These are phyloP conservation scores for Protonemura montana DNA, from an alignment of 2,888 invertebrate genomes.

Conservation along the genomic window DNA sequence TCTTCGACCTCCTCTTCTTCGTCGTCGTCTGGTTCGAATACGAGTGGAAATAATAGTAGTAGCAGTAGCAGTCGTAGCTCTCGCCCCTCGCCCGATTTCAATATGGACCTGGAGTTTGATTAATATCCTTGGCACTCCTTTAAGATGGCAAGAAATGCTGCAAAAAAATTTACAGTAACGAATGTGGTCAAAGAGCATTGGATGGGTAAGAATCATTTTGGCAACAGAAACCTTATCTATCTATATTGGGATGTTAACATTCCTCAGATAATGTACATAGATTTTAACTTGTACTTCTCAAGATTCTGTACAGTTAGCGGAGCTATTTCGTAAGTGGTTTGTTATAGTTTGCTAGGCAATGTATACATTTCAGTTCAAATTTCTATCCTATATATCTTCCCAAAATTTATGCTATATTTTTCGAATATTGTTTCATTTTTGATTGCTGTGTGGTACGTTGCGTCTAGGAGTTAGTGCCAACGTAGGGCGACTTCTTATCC, in stretches of 20 bases:
- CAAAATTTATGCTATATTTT: neutral
- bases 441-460: neutral
- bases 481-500: neutral
- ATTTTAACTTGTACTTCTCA: neutral
- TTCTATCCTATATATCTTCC: neutral
- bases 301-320: neutral
- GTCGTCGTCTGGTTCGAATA: constrained; percentile 24
- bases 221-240: neutral
- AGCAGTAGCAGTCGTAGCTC: constrained; percentile 44
- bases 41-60: constrained; percentile 34
- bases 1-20: constrained; percentile 46
- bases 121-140: constrained; percentile 38
- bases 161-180: neutral
- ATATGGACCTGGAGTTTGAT: constrained; percentile 49
- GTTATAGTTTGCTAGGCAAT: neutral
- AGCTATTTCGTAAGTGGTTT: neutral
- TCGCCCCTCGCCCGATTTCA: constrained; percentile 44
- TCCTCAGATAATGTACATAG: neutral
- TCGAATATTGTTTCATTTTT: neutral
- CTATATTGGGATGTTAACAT: neutral
- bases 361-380: neutral
- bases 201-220: neutral
- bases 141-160: neutral
- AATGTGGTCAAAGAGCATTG: neutral
- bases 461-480: neutral